Evolutionary conservation across 2,888 invertebrate genomes (phyloP).

Genomic region (Drosophila percnosoma): DNA sequence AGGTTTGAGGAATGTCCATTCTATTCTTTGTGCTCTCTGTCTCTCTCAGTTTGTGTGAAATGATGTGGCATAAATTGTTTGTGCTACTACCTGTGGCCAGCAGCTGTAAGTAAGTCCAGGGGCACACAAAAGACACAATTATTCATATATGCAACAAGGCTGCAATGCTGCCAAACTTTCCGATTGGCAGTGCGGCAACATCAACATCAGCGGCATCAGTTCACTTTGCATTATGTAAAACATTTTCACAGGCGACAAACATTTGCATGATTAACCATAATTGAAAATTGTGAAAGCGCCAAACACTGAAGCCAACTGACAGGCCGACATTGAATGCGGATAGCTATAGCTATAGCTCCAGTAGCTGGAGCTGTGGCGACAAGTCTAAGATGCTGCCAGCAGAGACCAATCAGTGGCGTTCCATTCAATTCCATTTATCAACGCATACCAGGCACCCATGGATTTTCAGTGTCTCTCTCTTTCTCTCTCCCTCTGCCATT

Average conservation of each 20-base stretch:
- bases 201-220: conserved; percentile 49
- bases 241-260: conserved; percentile 79
- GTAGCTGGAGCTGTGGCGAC: conserved; percentile 2
- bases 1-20: conserved; percentile 38
- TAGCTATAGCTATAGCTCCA: background rate
- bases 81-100: conserved; percentile 73
- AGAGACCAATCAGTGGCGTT: conserved; percentile 64
- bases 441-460: conserved; percentile 66
- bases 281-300: conserved; percentile 71
- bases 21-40: conserved; percentile 29
- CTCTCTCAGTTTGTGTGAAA: conserved; percentile 56
- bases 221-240: conserved; percentile 79
- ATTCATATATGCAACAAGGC: conserved; percentile 71
- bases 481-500: background rate
- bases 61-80: conserved; percentile 76
- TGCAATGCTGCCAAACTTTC: conserved; percentile 36
- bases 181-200: conserved; percentile 11
- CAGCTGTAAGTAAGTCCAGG: conserved; percentile 45
- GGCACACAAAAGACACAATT: conserved; percentile 64
- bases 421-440: conserved; percentile 77
- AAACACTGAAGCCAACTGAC: conserved; percentile 45
- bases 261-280: conserved; percentile 80
- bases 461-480: conserved; percentile 25
- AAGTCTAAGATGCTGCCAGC: conserved; percentile 29
- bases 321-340: conserved; percentile 26